phyloP scores from a whole-genome alignment of 1,140 invertebrate species.

The Psilanteris sp. region DNA sequence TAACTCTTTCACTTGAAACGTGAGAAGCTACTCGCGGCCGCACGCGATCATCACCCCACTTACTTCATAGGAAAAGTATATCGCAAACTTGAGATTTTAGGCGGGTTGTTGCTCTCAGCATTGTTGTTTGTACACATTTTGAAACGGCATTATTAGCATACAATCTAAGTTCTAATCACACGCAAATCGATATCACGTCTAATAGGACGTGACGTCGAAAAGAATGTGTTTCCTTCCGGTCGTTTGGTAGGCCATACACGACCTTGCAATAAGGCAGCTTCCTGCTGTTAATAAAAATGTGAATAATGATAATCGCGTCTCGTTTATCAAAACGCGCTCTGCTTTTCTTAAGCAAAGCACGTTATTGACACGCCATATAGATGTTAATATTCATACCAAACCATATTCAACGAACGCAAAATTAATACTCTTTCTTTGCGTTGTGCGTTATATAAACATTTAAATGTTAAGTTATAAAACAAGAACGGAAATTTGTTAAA shows the following conservation, averaged over 20 bases:
- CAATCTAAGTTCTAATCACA: constrained; percentile 45
- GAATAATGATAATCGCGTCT: too few species aligned
- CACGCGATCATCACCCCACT: constrained; percentile 25
- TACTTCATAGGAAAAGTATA: constrained; percentile 27
- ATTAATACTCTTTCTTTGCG: constrained; percentile 12
- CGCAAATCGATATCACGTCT: constrained; percentile 15
- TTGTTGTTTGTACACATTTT: constrained; percentile 4
- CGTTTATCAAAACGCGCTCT: too few species aligned
- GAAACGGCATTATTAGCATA: constrained; percentile 35
- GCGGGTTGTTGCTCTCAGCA: constrained; percentile 33
- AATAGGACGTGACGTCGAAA: constrained; percentile 47
- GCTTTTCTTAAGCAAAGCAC: constrained; percentile 23
- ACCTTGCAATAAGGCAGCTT: constrained; percentile 54
- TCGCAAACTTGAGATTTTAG: constrained; percentile 20
- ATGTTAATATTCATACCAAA: constrained; percentile 7
- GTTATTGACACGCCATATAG: constrained; percentile 2
- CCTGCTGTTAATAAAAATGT: constrained; percentile 59
- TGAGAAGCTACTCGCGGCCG: constrained; percentile 23
- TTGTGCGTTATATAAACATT: too few species aligned
- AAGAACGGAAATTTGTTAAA: too few species aligned
- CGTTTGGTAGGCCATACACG: constrained; percentile 69
- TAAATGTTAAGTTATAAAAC: too few species aligned
- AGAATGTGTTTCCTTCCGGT: constrained; percentile 76
- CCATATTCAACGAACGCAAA: constrained; percentile 16
- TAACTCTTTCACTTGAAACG: constrained; percentile 18